phyloP scores from a whole-genome alignment of 2,797 vertebrate genomes.

The Molossus alvarezi region DNA sequence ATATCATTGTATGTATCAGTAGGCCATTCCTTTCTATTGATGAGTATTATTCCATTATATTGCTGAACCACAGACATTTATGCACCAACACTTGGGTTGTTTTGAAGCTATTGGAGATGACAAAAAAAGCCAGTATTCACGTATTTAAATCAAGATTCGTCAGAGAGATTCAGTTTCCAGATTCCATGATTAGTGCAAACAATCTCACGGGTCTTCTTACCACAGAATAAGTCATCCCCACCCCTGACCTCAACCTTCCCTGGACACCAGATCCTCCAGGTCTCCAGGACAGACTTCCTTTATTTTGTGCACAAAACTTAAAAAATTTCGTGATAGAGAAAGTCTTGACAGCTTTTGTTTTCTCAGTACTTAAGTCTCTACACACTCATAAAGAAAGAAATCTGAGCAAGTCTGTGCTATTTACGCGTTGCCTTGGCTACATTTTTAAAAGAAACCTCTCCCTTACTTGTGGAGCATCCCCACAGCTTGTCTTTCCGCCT shows the following conservation, averaged over 20 bases:
- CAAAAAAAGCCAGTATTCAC: not conserved
- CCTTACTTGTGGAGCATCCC: not conserved
- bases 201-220: not conserved
- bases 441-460: not conserved
- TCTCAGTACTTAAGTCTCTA: not conserved
- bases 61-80: not conserved
- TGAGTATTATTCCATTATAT: not conserved
- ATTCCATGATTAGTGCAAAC: not conserved
- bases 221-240: not conserved
- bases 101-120: not conserved
- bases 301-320: not conserved
- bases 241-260: not conserved
- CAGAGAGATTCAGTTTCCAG: not conserved
- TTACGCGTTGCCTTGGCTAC: not conserved
- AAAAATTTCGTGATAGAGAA: constrained; percentile 6
- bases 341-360: constrained; percentile 7
- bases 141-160: not conserved
- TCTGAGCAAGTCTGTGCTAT: not conserved
- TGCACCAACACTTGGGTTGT: not conserved
- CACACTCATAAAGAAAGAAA: not conserved
- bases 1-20: not conserved
- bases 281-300: constrained; percentile 1
- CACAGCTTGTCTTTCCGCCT: not conserved
- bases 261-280: not conserved
- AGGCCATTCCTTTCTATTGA: not conserved